Evolutionary conservation across 1,140 invertebrate genomes (phyloP).

Genomic region (Bombus fervidus): DNA sequence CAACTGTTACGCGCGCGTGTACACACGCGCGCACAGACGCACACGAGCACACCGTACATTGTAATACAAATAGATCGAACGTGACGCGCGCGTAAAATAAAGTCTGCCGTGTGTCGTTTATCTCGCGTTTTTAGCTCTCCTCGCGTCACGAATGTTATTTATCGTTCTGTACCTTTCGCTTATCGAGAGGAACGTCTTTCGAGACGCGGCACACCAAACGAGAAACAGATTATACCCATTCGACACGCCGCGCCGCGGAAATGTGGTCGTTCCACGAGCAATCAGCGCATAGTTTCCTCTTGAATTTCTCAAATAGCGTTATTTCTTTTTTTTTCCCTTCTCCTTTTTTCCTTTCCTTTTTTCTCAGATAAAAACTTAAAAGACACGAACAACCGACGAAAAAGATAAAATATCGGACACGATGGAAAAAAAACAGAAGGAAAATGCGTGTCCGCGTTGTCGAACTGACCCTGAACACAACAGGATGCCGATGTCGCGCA

Average conservation of each 20-base stretch:
- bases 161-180: constrained; percentile 43
- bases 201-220: background rate
- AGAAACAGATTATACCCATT: constrained; percentile 14
- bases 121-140: constrained; percentile 41
- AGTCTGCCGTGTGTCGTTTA: constrained; percentile 45
- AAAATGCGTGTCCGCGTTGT: constrained; percentile 28
- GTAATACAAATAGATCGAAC: constrained; percentile 42
- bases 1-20: background rate
- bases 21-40: background rate
- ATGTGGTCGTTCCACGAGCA: constrained; percentile 14
- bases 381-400: background rate
- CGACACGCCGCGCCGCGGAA: constrained; percentile 7
- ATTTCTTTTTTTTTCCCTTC: accelerated
- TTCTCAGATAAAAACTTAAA: background rate
- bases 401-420: background rate
- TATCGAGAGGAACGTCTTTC: constrained; percentile 38
- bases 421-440: constrained; percentile 10
- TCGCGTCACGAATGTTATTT: constrained; percentile 42
- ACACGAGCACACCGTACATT: too few species aligned
- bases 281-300: constrained; percentile 4
- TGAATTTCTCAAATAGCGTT: background rate
- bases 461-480: constrained; percentile 70
- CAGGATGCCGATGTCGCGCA: constrained; percentile 65
- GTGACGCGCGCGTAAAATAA: constrained; percentile 48
- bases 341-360: background rate